Evolutionary conservation across 2,113 vertebrate genomes (phyloP), one percentile per base, ranked within the genome.

Genomic region (Catharus fuscescens): DNA sequence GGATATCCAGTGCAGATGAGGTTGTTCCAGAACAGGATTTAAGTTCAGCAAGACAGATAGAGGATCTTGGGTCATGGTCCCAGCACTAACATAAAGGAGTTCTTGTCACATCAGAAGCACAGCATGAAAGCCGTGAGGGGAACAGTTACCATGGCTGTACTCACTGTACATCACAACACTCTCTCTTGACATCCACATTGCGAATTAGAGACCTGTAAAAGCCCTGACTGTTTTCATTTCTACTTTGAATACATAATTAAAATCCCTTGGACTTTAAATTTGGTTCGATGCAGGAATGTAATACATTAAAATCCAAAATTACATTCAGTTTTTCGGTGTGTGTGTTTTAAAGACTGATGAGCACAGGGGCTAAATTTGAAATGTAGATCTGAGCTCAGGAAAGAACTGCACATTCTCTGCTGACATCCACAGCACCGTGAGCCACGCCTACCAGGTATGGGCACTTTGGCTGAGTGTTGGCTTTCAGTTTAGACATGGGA

Each of bases 21-120:
- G 13, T 18, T 53, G 14, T 64, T 65, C n/a, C 36, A 53, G 50
- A 60, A 12, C 1, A 45, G 12, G 7, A 29, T 25, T 73, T 86
- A n/a, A 59, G 11, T 60, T 91, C 47, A 56, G 12, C 18, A n/a
- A 17, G 4, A 65, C 18, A 47, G 29, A 28, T 6, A 14, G 28
- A 86, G 38, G 38, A 18, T n/a, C 26, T 12, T 64, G 24, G 9
- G 5, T 56, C 29, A 11, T 6, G 4, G 10, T 47, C 5, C 6
- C 17, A 67, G 26, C 9, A 32, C 14, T 28, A 26, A 16, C 6
- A 54, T 0, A 1, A 0, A 47, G 9, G 19, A 56, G 5, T 48
- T 16, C 11, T 74, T 74, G 15, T 10, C 31, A 23, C 20, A 19
- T 52, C 23, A 77, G 59, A 69, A 80, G 34, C 11, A 59, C 8